Percentiles rank a stretch among this genome's conserved stretches.
phyloP scores from a whole-genome alignment of 1,140 invertebrate species.

The Drosophila prosaltans region DNA sequence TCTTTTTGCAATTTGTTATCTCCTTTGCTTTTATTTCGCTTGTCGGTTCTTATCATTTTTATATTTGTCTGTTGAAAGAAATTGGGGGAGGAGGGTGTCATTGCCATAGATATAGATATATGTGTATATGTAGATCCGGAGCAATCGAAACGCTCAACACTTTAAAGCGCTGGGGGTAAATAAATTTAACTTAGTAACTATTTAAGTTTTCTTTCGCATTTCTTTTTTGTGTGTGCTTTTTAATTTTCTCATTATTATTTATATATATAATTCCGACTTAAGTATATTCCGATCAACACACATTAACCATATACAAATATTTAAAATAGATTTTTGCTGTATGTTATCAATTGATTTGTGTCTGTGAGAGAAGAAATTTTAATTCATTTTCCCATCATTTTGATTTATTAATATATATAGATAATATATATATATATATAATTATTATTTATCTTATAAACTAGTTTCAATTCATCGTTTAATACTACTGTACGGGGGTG shows the following conservation, averaged over 20 bases:
- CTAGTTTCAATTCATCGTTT: slow-evolving; percentile 56
- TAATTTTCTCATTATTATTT: slow-evolving; percentile 40
- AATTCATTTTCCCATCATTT: slow-evolving; percentile 34
- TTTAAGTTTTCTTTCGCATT: slow-evolving; percentile 66
- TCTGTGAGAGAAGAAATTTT: slow-evolving; percentile 55
- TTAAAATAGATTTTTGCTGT: slow-evolving; percentile 74
- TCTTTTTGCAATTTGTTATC: slow-evolving; percentile 35
- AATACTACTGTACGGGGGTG: slow-evolving; percentile 59
- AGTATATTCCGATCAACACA: slow-evolving; percentile 15
- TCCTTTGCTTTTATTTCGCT: slow-evolving; percentile 29
- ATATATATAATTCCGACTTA: slow-evolving; percentile 67
- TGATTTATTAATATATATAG: slow-evolving; percentile 40
- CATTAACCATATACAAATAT: slow-evolving; percentile 77
- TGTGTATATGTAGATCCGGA: slow-evolving; percentile 60
- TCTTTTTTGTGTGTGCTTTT: slow-evolving; percentile 49
- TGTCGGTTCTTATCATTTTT: slow-evolving; percentile 52
- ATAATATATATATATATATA: slow-evolving; percentile 35
- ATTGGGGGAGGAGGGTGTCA: background rate
- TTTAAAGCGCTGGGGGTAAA: slow-evolving; percentile 64
- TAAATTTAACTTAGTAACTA: slow-evolving; percentile 75
- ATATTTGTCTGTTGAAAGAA: slow-evolving; percentile 21
- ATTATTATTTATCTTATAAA: slow-evolving; percentile 60
- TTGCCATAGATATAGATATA: slow-evolving; percentile 41
- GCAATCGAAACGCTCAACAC: slow-evolving; percentile 73
- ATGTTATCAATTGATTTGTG: slow-evolving; percentile 68